phyloP scores from a whole-genome alignment of 2,113 vertebrate genomes.

The Motacilla tschutschensis region DNA sequence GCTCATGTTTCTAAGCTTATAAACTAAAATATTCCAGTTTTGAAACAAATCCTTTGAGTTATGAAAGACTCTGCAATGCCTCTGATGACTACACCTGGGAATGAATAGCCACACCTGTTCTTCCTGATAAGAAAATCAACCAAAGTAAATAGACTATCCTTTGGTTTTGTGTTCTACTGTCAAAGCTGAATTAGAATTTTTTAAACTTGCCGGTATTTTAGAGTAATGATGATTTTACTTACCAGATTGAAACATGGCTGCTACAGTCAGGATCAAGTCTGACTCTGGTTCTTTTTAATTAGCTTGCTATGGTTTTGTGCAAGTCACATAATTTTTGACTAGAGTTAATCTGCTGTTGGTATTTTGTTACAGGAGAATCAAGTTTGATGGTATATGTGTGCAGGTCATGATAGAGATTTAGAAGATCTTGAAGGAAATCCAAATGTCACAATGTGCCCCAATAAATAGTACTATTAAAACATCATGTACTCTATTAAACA shows the following conservation, averaged over 20 bases:
- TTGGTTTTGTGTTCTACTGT: not conserved
- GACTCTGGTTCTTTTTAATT: not conserved
- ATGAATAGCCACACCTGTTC: not conserved
- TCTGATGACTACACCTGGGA: not conserved
- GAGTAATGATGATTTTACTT: not conserved
- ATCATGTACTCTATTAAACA: not conserved
- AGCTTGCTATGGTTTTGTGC: not conserved
- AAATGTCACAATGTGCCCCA: not conserved
- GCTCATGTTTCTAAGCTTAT: not conserved
- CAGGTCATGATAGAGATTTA: not conserved
- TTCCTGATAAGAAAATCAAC: not conserved
- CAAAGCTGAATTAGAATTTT: not conserved
- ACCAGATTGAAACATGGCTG: not conserved
- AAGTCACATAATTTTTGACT: not conserved
- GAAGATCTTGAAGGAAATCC: not conserved
- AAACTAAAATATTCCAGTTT: not conserved
- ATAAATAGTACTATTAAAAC: not conserved
- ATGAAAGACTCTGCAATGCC: not conserved
- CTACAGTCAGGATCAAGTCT: not conserved
- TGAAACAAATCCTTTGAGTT: not conserved
- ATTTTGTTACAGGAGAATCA: not conserved
- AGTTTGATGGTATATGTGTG: not conserved
- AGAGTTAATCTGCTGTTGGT: rapidly evolving
- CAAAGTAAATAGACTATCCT: not conserved
- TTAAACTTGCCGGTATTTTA: not conserved